Evolutionary conservation across 2,888 invertebrate species (phyloP), one percentile per base, ranked within the genome.

Genomic region (Epinotia demarniana): DNA sequence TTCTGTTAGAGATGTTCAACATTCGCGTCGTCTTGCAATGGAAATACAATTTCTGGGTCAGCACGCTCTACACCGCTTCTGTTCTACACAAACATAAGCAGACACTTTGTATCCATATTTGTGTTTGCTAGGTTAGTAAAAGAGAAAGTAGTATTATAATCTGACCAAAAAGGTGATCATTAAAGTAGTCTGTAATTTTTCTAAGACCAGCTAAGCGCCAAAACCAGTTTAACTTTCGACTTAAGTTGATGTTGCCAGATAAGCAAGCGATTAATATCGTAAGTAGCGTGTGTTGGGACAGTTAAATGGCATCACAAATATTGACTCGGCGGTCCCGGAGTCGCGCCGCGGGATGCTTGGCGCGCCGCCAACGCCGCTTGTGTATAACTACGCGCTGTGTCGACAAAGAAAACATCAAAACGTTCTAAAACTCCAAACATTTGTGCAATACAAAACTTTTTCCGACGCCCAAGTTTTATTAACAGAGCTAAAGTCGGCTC

Each of bases 301-400:
- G 86, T 86, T 88, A 90, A 90, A 90, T 89, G 87, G 89, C 89
- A 87, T 88, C 88, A 87, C 90, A 91, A 92, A 92, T 92, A 92
- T 91, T 91, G 91, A 91, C 89, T 90, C 84, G 85, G 89, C 85
- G 86, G 85, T 85, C 80, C 78, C 81, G 84, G 86, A 84, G 82
- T 80, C 78, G 80, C 81, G 80, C 78, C 68, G 63, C 75, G 80
- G 79, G 80, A 74, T 80, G 79, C 58, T 79, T 83, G 83, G 82
- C 81, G 76, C 58, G 63, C 49, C 62, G 82, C 84, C 84, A 81
- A 75, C 61, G 77, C 81, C 82, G 77, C 80, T 83, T 81, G 81
- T 82, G 82, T 82, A 63, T 82, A 63, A 49, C 64, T 64, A 60
- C 60, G 43, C 60, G 53, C 73, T 53, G 64, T 27, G 55, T 27